Percentiles rank a stretch among this genome's conserved stretches.
These are phyloP conservation scores for Leguminivora glycinivorella DNA, from an alignment of 1,140 invertebrate genomes.

Conservation along the genomic window DNA sequence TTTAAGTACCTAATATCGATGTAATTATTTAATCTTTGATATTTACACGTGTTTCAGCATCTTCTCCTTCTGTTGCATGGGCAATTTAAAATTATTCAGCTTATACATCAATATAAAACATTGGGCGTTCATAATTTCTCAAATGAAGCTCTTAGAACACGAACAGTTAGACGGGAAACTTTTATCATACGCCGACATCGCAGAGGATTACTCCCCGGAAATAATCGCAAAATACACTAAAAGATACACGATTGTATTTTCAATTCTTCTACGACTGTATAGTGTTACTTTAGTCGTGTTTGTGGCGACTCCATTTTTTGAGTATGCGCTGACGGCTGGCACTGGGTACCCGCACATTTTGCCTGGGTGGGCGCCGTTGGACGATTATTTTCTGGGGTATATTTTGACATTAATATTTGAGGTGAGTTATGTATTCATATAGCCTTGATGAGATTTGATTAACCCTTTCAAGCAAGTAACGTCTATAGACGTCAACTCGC, in stretches of 20 bases:
- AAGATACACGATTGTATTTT: conserved; percentile 43
- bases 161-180: conserved; percentile 35
- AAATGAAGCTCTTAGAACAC: conserved; percentile 47
- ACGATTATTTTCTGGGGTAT: conserved; percentile 43
- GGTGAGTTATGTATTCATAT: too few species aligned
- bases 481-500: too few species aligned
- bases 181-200: conserved; percentile 34
- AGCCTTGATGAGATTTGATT: too few species aligned
- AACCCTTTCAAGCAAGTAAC: too few species aligned
- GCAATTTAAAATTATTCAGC: conserved; percentile 49
- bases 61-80: conserved; percentile 56
- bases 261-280: conserved; percentile 47
- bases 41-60: conserved; percentile 38
- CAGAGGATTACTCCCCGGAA: conserved; percentile 39
- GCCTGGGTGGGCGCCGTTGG: conserved; percentile 54
- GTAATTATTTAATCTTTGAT: too few species aligned
- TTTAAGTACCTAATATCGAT: too few species aligned
- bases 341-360: conserved; percentile 51
- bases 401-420: conserved; percentile 45
- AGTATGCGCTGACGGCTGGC: conserved; percentile 40
- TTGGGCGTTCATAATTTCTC: conserved; percentile 45
- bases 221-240: conserved; percentile 47
- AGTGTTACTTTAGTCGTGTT: conserved; percentile 48
- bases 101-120: conserved; percentile 36
- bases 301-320: conserved; percentile 55